phyloP scores from a whole-genome alignment of 2,113 vertebrate genomes.

The Cygnus atratus region DNA sequence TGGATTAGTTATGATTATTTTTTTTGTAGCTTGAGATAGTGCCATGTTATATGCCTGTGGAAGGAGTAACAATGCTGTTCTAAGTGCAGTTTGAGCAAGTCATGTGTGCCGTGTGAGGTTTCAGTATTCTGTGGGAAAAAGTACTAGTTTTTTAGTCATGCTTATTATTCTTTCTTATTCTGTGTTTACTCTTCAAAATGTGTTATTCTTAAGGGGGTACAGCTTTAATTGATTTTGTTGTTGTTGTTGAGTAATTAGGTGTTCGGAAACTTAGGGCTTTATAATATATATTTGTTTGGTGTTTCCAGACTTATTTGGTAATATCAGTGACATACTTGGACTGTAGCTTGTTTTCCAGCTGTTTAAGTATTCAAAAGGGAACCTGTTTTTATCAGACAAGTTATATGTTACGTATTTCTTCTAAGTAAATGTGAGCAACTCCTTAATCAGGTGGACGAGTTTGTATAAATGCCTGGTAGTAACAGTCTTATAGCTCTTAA shows the following conservation, averaged over 20 bases:
- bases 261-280: neutral
- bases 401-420: neutral
- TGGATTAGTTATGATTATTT: neutral
- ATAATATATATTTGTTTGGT: neutral
- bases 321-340: neutral
- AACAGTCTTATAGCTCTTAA: neutral
- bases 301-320: neutral
- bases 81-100: neutral
- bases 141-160: neutral
- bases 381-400: neutral
- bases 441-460: neutral
- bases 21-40: neutral
- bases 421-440: neutral
- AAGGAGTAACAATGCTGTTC: neutral
- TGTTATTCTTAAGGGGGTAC: neutral
- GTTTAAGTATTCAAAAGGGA: neutral
- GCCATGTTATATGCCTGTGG: neutral
- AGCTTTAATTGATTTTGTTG: neutral
- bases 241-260: neutral
- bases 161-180: neutral
- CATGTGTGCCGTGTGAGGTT: neutral
- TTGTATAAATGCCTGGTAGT: neutral
- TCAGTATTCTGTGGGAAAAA: neutral
- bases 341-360: neutral
- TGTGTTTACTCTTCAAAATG: neutral